Evolutionary conservation across 2,888 invertebrate species (phyloP).

Genomic region (Macropis europaea): DNA sequence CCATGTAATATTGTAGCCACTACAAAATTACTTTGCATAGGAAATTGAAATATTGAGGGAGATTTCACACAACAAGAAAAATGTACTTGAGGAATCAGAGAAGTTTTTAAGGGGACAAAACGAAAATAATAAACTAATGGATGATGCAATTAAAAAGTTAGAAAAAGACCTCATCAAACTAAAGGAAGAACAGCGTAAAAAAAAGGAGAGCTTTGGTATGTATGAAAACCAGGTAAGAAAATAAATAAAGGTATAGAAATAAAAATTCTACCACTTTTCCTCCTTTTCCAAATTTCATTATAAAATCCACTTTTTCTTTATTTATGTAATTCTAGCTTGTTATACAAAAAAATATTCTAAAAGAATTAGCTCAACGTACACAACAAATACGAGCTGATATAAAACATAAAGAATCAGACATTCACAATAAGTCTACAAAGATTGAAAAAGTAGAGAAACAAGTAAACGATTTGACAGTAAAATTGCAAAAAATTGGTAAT

Average conservation of each 20-base stretch:
- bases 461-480: slow-evolving; percentile 80
- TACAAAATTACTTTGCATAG: slow-evolving; percentile 71
- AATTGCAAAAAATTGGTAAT: slow-evolving; percentile 80
- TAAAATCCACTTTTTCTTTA: background rate
- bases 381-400: slow-evolving; percentile 53
- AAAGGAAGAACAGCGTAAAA: slow-evolving; percentile 75
- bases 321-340: slow-evolving; percentile 47
- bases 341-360: slow-evolving; percentile 54
- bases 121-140: slow-evolving; percentile 82
- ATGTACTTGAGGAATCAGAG: slow-evolving; percentile 83
- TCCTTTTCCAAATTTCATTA: no score
- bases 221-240: slow-evolving; percentile 80
- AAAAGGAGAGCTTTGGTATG: slow-evolving; percentile 74
- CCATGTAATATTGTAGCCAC: background rate
- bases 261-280: no score
- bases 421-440: slow-evolving; percentile 62
- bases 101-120: slow-evolving; percentile 83
- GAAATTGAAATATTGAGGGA: slow-evolving; percentile 81
- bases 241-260: background rate
- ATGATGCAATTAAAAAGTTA: slow-evolving; percentile 77
- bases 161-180: slow-evolving; percentile 77
- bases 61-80: slow-evolving; percentile 80
- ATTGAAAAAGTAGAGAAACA: slow-evolving; percentile 66
- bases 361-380: slow-evolving; percentile 50
- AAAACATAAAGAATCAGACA: slow-evolving; percentile 56